phyloP scores from a whole-genome alignment of 2,888 invertebrate species.

The Polyommatus iphigenia region DNA sequence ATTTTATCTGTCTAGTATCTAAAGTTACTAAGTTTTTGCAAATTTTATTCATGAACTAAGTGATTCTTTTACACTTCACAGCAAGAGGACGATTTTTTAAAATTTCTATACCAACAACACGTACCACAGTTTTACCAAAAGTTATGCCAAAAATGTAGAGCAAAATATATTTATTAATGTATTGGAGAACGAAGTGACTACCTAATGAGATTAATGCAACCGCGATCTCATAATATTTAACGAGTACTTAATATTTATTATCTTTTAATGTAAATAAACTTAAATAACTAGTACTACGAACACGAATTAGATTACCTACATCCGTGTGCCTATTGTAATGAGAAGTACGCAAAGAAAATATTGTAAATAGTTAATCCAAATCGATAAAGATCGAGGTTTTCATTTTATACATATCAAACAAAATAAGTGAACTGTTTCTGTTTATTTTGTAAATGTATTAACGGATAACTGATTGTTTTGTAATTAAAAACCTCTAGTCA shows the following conservation, averaged over 20 bases:
- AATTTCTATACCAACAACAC: too few species aligned
- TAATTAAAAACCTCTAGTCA: slow-evolving; percentile 86
- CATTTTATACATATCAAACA: slow-evolving; percentile 76
- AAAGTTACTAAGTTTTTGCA: too few species aligned
- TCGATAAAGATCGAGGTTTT: slow-evolving; percentile 65
- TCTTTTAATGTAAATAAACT: slow-evolving; percentile 53
- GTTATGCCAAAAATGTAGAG: neutral
- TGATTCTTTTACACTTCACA: too few species aligned
- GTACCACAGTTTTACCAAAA: neutral
- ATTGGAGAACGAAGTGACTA: slow-evolving; percentile 35
- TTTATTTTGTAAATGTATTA: slow-evolving; percentile 66
- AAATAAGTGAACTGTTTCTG: slow-evolving; percentile 62
- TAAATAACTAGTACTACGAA: slow-evolving; percentile 40
- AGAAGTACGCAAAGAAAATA: slow-evolving; percentile 43
- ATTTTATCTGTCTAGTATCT: too few species aligned
- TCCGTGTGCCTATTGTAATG: slow-evolving; percentile 68
- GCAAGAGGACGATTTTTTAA: too few species aligned
- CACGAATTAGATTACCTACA: slow-evolving; percentile 55
- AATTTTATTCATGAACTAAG: too few species aligned
- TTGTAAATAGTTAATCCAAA: slow-evolving; percentile 46
- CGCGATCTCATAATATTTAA: slow-evolving; percentile 58
- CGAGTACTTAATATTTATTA: slow-evolving; percentile 43
- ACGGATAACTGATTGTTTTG: slow-evolving; percentile 76
- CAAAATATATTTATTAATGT: slow-evolving; percentile 24
- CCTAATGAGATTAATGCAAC: slow-evolving; percentile 54